A percentile compares a stretch with the other conserved stretches of the same genome.
These are phyloP conservation scores for Protonibea diacanthus DNA, from an alignment of 2,797 vertebrate genomes.

Conservation along the genomic window DNA sequence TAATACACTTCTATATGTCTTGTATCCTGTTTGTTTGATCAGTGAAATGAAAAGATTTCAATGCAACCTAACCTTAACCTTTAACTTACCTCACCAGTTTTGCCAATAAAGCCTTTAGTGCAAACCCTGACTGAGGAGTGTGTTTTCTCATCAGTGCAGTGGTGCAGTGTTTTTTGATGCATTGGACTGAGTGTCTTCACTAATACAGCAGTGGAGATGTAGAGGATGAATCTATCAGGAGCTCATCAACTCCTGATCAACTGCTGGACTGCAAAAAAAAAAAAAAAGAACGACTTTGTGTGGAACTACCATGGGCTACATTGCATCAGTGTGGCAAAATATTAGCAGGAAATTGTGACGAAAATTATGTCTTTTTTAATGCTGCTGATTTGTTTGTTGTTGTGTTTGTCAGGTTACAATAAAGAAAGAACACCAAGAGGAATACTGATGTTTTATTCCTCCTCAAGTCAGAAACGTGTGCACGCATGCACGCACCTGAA, in stretches of 20 bases:
- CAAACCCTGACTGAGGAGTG: background rate
- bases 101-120: background rate
- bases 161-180: slow-evolving; percentile 4
- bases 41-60: background rate
- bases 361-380: slow-evolving; percentile 16
- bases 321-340: slow-evolving; percentile 21
- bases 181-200: slow-evolving; percentile 22
- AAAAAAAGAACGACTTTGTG: slow-evolving; percentile 14
- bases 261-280: slow-evolving; percentile 4
- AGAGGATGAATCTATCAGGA: slow-evolving; percentile 25
- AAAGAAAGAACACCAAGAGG: slow-evolving; percentile 32
- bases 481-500: slow-evolving; percentile 8
- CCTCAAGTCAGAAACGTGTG: slow-evolving; percentile 12
- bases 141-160: background rate
- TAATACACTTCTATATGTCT: background rate
- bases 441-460: slow-evolving; percentile 52
- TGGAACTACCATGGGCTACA: background rate
- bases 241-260: slow-evolving; percentile 16
- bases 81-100: background rate
- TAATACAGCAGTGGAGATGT: background rate
- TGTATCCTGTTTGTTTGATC: background rate
- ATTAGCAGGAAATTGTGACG: slow-evolving; percentile 8
- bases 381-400: slow-evolving; percentile 41
- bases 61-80: background rate
- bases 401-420: slow-evolving; percentile 45